These are phyloP conservation scores for Planiliza haematocheilus DNA, from an alignment of 2,113 vertebrate genomes.

Conservation along the genomic window DNA sequence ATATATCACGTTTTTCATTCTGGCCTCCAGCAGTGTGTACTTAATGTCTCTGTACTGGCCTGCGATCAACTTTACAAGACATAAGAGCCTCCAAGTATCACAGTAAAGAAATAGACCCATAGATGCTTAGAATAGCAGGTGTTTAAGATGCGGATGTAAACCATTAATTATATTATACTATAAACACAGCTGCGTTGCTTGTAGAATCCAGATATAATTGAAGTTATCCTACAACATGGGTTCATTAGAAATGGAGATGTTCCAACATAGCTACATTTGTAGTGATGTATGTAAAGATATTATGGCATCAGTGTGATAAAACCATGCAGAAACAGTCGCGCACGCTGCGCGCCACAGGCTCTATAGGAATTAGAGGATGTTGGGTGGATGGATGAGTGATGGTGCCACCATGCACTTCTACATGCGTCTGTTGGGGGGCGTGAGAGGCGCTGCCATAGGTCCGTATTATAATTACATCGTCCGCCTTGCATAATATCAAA, in stretches of 20 bases:
- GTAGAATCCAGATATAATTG: too few relatives aligned
- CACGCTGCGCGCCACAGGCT: not conserved
- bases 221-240: too few relatives aligned
- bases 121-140: not conserved
- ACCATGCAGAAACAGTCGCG: not conserved
- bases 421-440: conserved; percentile 70
- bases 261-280: too few relatives aligned
- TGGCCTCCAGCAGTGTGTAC: not conserved
- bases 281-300: too few relatives aligned
- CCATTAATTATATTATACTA: too few relatives aligned
- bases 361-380: conserved; percentile 23
- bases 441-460: conserved; percentile 71
- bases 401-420: conserved; percentile 63
- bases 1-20: not conserved
- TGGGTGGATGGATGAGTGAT: conserved; percentile 50
- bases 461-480: conserved; percentile 68
- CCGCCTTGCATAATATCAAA: conserved; percentile 78
- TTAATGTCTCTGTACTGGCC: not conserved
- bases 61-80: not conserved
- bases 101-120: too few relatives aligned
- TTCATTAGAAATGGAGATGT: too few relatives aligned
- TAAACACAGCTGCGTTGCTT: too few relatives aligned
- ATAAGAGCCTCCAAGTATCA: not conserved
- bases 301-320: not conserved
- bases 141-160: conserved; percentile 10